Conservation (phyloP, 2,113 vertebrate species). For the rabbit (Oryctolagus cuniculus) region DNA sequence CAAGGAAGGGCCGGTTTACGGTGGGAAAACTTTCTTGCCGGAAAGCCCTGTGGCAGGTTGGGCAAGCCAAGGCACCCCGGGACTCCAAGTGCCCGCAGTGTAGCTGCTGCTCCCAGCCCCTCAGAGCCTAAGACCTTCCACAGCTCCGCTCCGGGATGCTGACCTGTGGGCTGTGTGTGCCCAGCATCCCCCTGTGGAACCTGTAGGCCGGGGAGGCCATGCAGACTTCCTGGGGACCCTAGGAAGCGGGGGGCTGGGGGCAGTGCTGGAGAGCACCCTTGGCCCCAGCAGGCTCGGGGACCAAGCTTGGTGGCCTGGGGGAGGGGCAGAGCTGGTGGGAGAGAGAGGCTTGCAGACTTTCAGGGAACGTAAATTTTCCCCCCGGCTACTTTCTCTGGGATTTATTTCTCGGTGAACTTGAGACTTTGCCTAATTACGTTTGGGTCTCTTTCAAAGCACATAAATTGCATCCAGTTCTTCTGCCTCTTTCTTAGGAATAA, state of each 20-base stretch:
- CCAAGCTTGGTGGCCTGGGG: constrained; percentile 75
- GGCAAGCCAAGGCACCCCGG: not conserved
- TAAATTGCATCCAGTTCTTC: constrained; percentile 85
- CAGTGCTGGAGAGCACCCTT: not conserved
- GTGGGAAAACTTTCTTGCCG: not conserved
- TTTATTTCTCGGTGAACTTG: constrained; percentile 86
- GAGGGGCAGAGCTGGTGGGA: constrained; percentile 59
- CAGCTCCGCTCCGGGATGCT: not conserved
- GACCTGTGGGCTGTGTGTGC: not conserved
- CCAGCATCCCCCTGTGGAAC: not conserved
- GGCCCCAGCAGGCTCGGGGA: constrained; percentile 18
- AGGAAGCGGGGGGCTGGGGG: not conserved
- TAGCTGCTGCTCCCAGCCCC: no score
- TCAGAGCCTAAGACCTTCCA: not conserved
- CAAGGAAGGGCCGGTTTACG: not conserved
- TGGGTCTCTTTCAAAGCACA: constrained; percentile 86
- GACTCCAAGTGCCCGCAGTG: no score
- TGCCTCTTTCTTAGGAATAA: constrained; percentile 84
- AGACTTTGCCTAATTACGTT: constrained; percentile 86
- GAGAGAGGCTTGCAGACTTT: constrained; percentile 82
- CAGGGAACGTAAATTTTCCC: constrained; percentile 85
- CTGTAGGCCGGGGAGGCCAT: not conserved
- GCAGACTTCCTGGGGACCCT: not conserved
- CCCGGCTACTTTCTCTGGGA: constrained; percentile 85
- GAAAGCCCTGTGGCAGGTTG: not conserved